Evolutionary conservation across 2,888 invertebrate species (phyloP).

Genomic region (Trimorus sp.): DNA sequence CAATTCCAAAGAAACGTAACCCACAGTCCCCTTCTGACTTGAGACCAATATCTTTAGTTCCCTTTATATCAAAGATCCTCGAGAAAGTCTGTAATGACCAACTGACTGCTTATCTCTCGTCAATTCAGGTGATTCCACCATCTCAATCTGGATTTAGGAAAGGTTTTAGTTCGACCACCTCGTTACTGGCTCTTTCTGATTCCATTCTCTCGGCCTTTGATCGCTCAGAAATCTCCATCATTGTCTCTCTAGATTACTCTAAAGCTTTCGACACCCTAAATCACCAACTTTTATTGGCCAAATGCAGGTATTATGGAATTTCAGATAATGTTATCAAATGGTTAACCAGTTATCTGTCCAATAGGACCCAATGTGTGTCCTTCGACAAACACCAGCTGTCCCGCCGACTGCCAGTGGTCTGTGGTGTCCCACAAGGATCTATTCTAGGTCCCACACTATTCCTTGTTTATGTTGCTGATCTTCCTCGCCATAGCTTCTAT

Average conservation of each 20-base stretch:
- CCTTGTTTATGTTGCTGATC: not conserved
- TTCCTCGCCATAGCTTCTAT: not conserved
- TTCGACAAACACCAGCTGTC: not conserved
- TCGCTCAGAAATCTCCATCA: not conserved
- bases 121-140: not conserved
- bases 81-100: constrained; percentile 4
- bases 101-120: not conserved
- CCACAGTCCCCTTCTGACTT: not conserved
- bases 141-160: constrained; percentile 13
- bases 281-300: not conserved
- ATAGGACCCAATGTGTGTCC: not conserved
- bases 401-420: not conserved
- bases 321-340: not conserved
- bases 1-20: constrained; percentile 14
- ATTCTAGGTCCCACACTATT: constrained; percentile 8
- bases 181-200: not conserved
- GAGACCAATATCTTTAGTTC: constrained; percentile 2
- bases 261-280: constrained; percentile 15
- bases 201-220: constrained; percentile 4
- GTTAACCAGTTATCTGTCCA: not conserved
- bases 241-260: constrained; percentile 15
- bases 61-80: constrained; percentile 12
- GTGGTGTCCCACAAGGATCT: constrained; percentile 4
- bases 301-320: constrained; percentile 7
- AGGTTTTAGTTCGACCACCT: constrained; percentile 13